Conservation (phyloP, 2,888 invertebrate species). For the Tillus elongatus region DNA sequence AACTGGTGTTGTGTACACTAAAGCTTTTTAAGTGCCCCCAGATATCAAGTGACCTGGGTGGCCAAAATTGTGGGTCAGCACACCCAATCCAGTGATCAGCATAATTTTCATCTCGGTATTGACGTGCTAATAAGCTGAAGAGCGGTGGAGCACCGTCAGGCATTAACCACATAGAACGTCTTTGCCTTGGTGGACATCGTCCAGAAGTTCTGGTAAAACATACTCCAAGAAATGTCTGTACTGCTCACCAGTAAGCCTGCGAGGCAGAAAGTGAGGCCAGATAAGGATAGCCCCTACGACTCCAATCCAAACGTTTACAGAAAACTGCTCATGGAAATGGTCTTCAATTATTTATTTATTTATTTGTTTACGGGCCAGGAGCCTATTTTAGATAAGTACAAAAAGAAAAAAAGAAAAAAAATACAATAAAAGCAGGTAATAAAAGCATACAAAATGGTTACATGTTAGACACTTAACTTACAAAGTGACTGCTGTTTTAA, state of each 20-base stretch:
- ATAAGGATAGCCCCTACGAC: slow-evolving; percentile 17
- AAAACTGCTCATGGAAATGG: slow-evolving; percentile 18
- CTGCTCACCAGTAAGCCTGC: slow-evolving; percentile 14
- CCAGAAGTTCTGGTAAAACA: slow-evolving; percentile 13
- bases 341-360: no score
- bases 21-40: slow-evolving; percentile 17
- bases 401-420: no score
- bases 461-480: no score
- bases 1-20: no score
- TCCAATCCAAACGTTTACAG: slow-evolving; percentile 20
- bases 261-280: slow-evolving; percentile 18
- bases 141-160: slow-evolving; percentile 24
- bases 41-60: no score
- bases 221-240: slow-evolving; percentile 19
- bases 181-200: no score
- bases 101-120: slow-evolving; percentile 14
- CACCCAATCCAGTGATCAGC: slow-evolving; percentile 18
- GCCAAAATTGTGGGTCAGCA: slow-evolving; percentile 15
- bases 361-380: no score
- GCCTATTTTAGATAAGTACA: no score
- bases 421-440: no score
- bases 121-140: slow-evolving; percentile 16
- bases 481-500: no score
- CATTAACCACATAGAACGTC: slow-evolving; percentile 17
- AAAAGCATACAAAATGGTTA: no score